Evolutionary conservation across 2,797 vertebrate genomes (phyloP).

Genomic region (Alauda arvensis): DNA sequence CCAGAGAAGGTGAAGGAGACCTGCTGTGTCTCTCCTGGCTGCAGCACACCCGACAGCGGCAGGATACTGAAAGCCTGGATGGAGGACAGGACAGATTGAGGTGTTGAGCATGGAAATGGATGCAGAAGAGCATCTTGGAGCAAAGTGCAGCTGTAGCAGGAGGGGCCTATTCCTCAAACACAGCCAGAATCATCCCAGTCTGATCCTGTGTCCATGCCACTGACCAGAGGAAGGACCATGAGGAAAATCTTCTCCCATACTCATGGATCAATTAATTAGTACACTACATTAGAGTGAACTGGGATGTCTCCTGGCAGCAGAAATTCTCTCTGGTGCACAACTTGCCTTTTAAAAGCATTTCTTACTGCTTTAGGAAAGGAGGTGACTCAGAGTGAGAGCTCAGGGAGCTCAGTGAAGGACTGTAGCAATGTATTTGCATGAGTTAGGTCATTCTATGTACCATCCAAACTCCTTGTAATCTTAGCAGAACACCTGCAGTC

Average conservation of each 20-base stretch:
- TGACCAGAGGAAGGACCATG: background rate
- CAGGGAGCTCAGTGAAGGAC: fast-evolving
- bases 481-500: too few relatives aligned
- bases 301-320: background rate
- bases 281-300: background rate
- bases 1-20: background rate
- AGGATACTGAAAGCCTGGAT: background rate
- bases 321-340: background rate
- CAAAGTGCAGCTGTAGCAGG: background rate
- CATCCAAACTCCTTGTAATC: too few relatives aligned
- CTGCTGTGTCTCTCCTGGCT: background rate
- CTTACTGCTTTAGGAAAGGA: background rate
- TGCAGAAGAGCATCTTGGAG: background rate
- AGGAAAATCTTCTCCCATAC: background rate
- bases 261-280: background rate
- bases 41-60: background rate
- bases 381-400: background rate
- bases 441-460: too few relatives aligned
- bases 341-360: background rate
- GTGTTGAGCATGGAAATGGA: background rate
- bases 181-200: background rate
- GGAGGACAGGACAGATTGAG: background rate
- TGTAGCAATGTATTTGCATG: background rate
- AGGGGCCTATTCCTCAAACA: background rate
- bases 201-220: background rate